phyloP scores from a whole-genome alignment of 2,888 invertebrate species.

The Hetaerina titia region DNA sequence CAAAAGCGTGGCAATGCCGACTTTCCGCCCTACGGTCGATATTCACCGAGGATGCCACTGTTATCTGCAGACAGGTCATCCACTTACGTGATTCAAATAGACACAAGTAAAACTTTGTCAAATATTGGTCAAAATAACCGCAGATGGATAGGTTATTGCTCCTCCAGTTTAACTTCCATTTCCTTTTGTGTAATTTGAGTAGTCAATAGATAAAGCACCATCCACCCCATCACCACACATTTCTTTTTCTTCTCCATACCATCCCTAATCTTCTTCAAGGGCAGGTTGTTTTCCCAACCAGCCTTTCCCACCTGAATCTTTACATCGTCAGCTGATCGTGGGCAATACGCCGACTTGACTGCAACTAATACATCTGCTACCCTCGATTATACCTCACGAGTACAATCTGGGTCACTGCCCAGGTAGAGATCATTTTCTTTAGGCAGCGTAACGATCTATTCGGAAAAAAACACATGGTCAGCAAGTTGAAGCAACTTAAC shows the following conservation, averaged over 20 bases:
- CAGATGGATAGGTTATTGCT: background rate
- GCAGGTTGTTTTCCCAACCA: background rate
- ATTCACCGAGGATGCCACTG: constrained; percentile 53
- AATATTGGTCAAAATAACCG: background rate
- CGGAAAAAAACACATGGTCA: background rate
- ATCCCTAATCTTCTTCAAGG: background rate
- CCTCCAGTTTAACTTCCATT: background rate
- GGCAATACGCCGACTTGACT: background rate
- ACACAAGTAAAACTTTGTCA: background rate
- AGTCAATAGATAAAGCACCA: background rate
- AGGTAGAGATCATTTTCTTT: constrained; percentile 30
- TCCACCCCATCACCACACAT: constrained; percentile 24
- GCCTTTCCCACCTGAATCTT: background rate
- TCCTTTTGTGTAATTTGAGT: background rate
- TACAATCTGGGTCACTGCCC: constrained; percentile 56
- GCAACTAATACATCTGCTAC: constrained; percentile 9
- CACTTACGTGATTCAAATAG: background rate
- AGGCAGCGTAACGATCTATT: constrained; percentile 30
- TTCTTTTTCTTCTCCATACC: constrained; percentile 58
- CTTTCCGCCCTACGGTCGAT: constrained; percentile 40
- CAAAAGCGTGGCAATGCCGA: background rate
- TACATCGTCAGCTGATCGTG: background rate
- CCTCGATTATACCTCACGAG: constrained; percentile 11
- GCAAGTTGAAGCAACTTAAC: background rate
- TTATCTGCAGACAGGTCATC: constrained; percentile 59